Conservation (phyloP, 2,113 vertebrate genomes). For the Elgaria multicarinata region DNA sequence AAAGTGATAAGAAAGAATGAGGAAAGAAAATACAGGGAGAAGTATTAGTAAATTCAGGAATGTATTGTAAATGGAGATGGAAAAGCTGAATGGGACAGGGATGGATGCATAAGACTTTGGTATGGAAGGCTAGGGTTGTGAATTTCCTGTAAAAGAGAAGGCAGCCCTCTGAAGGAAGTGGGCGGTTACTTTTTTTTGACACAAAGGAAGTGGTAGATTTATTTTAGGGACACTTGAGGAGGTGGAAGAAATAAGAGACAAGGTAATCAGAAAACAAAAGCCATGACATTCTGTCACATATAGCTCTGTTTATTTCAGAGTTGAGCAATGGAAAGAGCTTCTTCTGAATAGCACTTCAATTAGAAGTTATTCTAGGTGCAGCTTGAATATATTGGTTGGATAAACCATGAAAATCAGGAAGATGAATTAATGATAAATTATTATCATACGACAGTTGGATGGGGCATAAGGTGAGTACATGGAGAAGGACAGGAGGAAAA, state of each 20-base stretch:
- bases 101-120: background rate
- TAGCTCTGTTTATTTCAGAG: background rate
- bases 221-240: constrained; percentile 15
- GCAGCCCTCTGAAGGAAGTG: background rate
- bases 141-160: background rate
- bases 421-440: background rate
- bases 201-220: constrained; percentile 22
- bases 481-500: background rate
- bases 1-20: background rate
- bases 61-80: background rate
- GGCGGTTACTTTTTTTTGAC: constrained; percentile 8
- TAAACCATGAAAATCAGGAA: background rate
- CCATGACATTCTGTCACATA: background rate
- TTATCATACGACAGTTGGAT: background rate
- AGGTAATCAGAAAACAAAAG: background rate
- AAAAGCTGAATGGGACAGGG: background rate
- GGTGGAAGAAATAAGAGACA: constrained; percentile 4
- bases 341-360: background rate
- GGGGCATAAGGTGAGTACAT: background rate
- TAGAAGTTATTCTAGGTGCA: background rate
- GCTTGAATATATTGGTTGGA: background rate
- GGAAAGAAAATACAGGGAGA: background rate
- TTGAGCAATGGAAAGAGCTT: background rate
- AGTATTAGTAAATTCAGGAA: background rate
- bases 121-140: background rate